Percentiles rank a stretch among this genome's conserved stretches.
Conservation (phyloP, 2,797 vertebrate species). For the Tamandua tetradactyla region DNA sequence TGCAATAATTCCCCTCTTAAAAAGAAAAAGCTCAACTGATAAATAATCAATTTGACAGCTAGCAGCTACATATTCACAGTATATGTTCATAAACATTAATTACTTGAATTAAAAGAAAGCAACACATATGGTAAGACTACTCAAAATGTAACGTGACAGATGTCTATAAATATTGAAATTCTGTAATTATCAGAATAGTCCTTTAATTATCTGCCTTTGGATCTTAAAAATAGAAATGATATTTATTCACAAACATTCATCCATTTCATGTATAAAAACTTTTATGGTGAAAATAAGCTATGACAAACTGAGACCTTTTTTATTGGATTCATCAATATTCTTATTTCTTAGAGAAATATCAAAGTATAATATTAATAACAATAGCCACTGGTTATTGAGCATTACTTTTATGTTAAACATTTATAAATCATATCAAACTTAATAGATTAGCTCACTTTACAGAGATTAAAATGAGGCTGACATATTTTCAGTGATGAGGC, state of each 20-base stretch:
- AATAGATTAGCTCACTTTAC: no score
- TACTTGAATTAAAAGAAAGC: conserved; percentile 56
- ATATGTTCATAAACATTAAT: conserved; percentile 64
- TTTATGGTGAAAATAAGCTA: background rate
- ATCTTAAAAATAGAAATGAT: conserved; percentile 61
- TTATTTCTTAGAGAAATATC: no score
- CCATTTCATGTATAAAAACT: conserved; percentile 31
- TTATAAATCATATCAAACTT: no score
- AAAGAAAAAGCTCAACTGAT: background rate
- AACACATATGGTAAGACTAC: conserved; percentile 57
- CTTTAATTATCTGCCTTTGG: conserved; percentile 68
- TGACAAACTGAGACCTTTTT: background rate
- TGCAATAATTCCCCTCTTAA: conserved; percentile 1
- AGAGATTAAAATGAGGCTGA: no score
- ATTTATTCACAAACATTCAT: conserved; percentile 62
- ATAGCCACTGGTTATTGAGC: no score
- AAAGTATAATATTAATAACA: no score
- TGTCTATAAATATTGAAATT: conserved; percentile 74
- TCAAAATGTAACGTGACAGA: conserved; percentile 69
- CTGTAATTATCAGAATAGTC: conserved; percentile 55
- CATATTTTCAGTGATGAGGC: no score
- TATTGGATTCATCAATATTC: no score
- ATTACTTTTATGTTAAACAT: no score
- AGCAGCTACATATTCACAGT: conserved; percentile 40
- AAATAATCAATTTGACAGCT: conserved; percentile 15